Conservation (phyloP, 2,113 vertebrate genomes). For the Hystrix brachyura region DNA sequence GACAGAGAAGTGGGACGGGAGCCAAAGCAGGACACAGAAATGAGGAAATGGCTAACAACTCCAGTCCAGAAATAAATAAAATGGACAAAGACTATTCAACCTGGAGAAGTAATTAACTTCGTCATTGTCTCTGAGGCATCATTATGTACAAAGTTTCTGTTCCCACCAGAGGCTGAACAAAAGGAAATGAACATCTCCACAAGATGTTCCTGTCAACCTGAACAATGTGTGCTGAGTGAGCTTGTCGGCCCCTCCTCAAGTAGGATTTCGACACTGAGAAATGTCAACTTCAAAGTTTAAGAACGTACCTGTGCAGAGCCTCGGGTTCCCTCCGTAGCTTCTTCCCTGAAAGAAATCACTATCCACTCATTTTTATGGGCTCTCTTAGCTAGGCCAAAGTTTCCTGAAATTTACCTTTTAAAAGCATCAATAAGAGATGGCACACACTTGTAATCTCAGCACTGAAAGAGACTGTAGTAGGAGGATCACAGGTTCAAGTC, state of each 20-base stretch:
- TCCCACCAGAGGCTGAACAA: conserved; percentile 35
- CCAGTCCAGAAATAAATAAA: conserved; percentile 43
- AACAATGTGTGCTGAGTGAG: neutral
- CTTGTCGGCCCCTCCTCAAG: neutral
- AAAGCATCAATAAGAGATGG: neutral
- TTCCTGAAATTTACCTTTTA: conserved; percentile 54
- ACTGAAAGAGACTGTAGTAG: neutral
- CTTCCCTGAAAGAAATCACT: neutral
- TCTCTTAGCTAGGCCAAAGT: neutral
- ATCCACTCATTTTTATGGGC: neutral
- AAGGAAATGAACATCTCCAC: conserved; percentile 37
- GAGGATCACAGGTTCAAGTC: neutral
- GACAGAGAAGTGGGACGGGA: conserved; percentile 50
- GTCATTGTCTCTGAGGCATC: conserved; percentile 57
- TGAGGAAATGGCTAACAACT: conserved; percentile 63
- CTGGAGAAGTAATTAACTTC: conserved; percentile 72
- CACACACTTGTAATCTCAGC: neutral
- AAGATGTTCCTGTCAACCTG: conserved; percentile 9
- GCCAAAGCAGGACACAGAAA: conserved; percentile 58
- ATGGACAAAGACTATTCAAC: neutral
- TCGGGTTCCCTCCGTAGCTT: neutral
- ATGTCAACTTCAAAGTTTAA: neutral
- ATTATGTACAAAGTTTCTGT: conserved; percentile 45
- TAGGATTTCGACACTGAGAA: neutral
- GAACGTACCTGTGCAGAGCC: neutral